Evolutionary conservation across 2,888 invertebrate genomes (phyloP), one percentile per base, ranked within the genome.

Genomic region (Napeogenes sylphis): DNA sequence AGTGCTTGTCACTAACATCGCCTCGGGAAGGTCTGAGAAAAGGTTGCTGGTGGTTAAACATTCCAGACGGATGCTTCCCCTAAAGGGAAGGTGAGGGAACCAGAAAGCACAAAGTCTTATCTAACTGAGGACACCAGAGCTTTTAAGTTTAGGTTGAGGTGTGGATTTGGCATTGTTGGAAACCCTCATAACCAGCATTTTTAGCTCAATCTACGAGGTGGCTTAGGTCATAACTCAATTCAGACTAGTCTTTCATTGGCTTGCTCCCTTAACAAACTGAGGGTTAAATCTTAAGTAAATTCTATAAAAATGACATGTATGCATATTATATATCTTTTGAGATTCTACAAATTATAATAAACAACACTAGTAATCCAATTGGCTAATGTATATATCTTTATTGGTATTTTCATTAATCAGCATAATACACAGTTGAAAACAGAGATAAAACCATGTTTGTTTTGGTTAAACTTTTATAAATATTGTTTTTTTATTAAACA

Each of bases 11-110:
- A 87, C 90, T 82, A 76, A 71, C 59, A 75, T 74, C 84, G 91
- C 92, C 93, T 90, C 94, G 95, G 95, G 95, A 95, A 95, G 95
- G 95, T 95, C 94, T 95, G 95, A 94, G 95, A 83, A 86, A 92
- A 91, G 93, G 93, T 92, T 91, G 76, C 63, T 75, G 81, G 83
- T 85, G 82, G 81, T 74, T 64, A 71, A 77, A 94, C 92, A 91
- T 92, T 92, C 94, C 92, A 95, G 94, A 91, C 87, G 94, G 94
- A 92, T 91, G 92, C 92, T 92, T 87, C 91, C 91, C 87, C 83
- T 87, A 91, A 78, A 87, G 91, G 92, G 92, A 92, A 92, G 92
- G 80, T 89, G 89, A 91, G 93, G 92, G 94, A 93, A 95, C 94
- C 94, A 95, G 94, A 94, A 94, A 95, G 73, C 81, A 90, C 89